phyloP scores from a whole-genome alignment of 2,888 invertebrate genomes.

The Eupeodes latifasciatus region DNA sequence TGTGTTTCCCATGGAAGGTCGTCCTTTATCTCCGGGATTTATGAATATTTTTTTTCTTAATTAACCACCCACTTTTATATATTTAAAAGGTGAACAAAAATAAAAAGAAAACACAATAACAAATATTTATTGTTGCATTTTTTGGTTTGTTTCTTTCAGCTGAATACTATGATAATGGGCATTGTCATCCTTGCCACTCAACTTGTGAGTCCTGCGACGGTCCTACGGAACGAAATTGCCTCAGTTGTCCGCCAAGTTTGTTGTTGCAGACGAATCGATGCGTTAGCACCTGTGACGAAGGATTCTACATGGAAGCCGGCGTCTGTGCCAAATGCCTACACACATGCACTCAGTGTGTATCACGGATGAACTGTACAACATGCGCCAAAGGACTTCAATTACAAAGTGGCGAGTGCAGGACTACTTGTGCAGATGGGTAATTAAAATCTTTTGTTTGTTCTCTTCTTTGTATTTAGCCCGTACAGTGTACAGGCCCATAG shows the following conservation, averaged over 20 bases:
- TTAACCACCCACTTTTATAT: slow-evolving; percentile 9
- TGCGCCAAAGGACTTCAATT: slow-evolving; percentile 91
- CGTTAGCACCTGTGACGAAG: slow-evolving; percentile 90
- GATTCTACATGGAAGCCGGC: slow-evolving; percentile 90
- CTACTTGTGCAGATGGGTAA: slow-evolving; percentile 90
- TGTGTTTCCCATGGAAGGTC: slow-evolving; percentile 18
- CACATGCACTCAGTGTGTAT: slow-evolving; percentile 91
- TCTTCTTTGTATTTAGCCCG: slow-evolving; percentile 18
- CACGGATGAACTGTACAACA: slow-evolving; percentile 91
- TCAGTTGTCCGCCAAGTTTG: slow-evolving; percentile 90
- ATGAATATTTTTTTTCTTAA: slow-evolving; percentile 27
- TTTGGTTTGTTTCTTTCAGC: slow-evolving; percentile 84
- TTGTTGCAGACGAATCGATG: slow-evolving; percentile 90
- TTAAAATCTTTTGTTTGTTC: slow-evolving; percentile 76
- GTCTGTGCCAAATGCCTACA: slow-evolving; percentile 92
- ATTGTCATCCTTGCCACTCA: slow-evolving; percentile 90
- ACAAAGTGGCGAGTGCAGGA: slow-evolving; percentile 92
- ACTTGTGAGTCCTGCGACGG: slow-evolving; percentile 94
- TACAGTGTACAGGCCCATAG: background rate
- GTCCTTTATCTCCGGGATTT: background rate
- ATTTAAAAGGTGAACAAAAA: background rate
- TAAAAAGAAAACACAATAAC: background rate
- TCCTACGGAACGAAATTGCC: slow-evolving; percentile 89
- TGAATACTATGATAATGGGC: slow-evolving; percentile 89
- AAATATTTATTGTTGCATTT: background rate